phyloP scores from a whole-genome alignment of 2,888 invertebrate genomes.

The Folsomia manolachei region DNA sequence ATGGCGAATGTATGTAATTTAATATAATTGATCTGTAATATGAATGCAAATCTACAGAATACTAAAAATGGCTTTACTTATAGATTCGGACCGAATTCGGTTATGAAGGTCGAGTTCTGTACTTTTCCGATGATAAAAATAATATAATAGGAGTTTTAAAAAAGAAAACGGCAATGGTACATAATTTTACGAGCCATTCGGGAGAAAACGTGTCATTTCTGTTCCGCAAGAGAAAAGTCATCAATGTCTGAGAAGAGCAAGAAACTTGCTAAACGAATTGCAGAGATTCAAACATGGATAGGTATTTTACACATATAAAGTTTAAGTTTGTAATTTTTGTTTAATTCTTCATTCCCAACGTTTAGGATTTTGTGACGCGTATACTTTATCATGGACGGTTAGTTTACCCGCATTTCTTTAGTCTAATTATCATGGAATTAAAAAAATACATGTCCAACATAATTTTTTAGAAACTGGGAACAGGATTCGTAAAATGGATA shows the following conservation, averaged over 20 bases:
- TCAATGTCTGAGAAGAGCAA: slow-evolving; percentile 39
- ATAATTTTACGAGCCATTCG: slow-evolving; percentile 51
- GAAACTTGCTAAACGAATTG: slow-evolving; percentile 52
- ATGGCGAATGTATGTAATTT: slow-evolving; percentile 50
- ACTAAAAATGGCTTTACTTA: neutral
- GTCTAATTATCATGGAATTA: slow-evolving; percentile 8
- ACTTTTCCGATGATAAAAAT: slow-evolving; percentile 54
- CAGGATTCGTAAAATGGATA: slow-evolving; percentile 35
- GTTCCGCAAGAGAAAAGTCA: slow-evolving; percentile 15
- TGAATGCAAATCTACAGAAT: neutral
- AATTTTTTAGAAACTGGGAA: slow-evolving; percentile 29
- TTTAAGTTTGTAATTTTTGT: no score
- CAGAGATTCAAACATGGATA: slow-evolving; percentile 55
- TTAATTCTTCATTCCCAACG: no score
- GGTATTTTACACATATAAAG: no score
- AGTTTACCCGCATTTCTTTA: slow-evolving; percentile 19
- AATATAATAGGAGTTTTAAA: slow-evolving; percentile 56
- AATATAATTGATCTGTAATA: neutral
- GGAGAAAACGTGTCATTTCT: slow-evolving; percentile 47
- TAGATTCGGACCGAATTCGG: slow-evolving; percentile 53
- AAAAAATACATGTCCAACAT: no score
- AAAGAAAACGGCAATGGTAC: slow-evolving; percentile 58
- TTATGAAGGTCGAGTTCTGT: slow-evolving; percentile 56
- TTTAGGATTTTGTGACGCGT: slow-evolving; percentile 49
- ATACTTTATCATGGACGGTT: slow-evolving; percentile 45